phyloP scores from a whole-genome alignment of 2,797 vertebrate genomes.

The Hephaestus fuliginosus region DNA sequence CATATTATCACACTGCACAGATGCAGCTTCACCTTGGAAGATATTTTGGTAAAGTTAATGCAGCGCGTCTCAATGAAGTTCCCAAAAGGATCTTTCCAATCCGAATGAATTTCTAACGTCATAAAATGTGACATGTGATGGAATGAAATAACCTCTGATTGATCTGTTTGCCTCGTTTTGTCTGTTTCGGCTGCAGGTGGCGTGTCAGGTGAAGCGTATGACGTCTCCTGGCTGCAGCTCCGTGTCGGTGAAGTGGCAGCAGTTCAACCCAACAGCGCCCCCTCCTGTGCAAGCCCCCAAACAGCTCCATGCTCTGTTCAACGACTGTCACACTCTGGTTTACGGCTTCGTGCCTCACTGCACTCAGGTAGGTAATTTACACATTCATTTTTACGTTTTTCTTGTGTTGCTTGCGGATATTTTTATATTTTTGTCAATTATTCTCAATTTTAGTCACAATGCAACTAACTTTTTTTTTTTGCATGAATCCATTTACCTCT shows the following conservation, averaged over 20 bases:
- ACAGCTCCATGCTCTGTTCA: slow-evolving; percentile 88
- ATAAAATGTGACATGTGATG: not conserved
- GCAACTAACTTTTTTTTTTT: not conserved
- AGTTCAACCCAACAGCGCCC: slow-evolving; percentile 73
- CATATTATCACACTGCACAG: not conserved
- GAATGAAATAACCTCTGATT: not conserved
- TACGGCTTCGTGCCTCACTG: slow-evolving; percentile 91
- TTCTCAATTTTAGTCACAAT: not conserved
- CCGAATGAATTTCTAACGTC: not conserved
- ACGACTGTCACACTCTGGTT: slow-evolving; percentile 86
- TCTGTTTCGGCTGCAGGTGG: slow-evolving; percentile 76
- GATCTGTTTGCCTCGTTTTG: not conserved
- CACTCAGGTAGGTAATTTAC: slow-evolving; percentile 83
- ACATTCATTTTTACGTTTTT: no score
- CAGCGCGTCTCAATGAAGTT: not conserved
- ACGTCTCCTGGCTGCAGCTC: slow-evolving; percentile 87
- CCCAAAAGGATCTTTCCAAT: not conserved
- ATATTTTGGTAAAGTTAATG: not conserved
- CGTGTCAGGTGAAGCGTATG: slow-evolving; percentile 82
- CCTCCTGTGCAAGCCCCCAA: slow-evolving; percentile 88
- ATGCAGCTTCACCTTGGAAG: not conserved
- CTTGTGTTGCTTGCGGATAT: not conserved
- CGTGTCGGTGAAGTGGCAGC: slow-evolving; percentile 92
- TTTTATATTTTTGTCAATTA: slow-evolving; percentile 8
- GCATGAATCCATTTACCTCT: not conserved